A percentile compares a stretch with the other conserved stretches of the same genome.
Conservation (phyloP, 2,888 invertebrate species). For the Coremacera marginata region DNA sequence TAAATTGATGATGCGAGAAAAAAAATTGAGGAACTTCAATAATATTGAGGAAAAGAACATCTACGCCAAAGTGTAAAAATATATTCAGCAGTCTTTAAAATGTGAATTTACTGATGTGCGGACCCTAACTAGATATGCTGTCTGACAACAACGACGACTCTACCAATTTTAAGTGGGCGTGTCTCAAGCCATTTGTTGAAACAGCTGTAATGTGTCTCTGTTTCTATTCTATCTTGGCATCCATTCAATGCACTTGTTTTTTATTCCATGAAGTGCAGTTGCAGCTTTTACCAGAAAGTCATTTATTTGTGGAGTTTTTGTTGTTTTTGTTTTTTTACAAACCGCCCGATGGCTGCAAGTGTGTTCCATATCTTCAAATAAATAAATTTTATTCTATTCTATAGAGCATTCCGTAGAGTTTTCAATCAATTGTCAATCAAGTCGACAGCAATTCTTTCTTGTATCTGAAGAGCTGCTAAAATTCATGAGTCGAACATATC, state of each 20-base stretch:
- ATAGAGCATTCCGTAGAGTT: too few species aligned
- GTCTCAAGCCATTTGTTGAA: not conserved
- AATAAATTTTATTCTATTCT: too few species aligned
- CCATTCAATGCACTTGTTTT: not conserved
- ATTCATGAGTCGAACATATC: not conserved
- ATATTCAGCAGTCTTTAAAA: not conserved
- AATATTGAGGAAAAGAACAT: not conserved
- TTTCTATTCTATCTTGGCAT: not conserved
- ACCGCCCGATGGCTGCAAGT: not conserved
- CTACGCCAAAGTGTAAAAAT: slow-evolving; percentile 13
- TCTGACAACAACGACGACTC: too few species aligned
- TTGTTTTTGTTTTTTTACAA: too few species aligned
- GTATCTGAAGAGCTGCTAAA: not conserved
- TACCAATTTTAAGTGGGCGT: not conserved
- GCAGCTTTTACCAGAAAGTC: not conserved
- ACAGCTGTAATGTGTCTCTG: not conserved
- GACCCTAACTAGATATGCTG: not conserved
- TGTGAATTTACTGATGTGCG: not conserved
- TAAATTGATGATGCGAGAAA: not conserved
- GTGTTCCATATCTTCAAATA: too few species aligned
- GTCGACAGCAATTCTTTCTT: too few species aligned
- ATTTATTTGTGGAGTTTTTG: too few species aligned
- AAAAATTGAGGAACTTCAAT: slow-evolving; percentile 1
- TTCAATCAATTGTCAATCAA: too few species aligned
- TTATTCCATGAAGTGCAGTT: not conserved